Base-by-base conservation (phyloP, 2,797 vertebrate genomes). In the Enteromius unitaeniatus region DNA sequence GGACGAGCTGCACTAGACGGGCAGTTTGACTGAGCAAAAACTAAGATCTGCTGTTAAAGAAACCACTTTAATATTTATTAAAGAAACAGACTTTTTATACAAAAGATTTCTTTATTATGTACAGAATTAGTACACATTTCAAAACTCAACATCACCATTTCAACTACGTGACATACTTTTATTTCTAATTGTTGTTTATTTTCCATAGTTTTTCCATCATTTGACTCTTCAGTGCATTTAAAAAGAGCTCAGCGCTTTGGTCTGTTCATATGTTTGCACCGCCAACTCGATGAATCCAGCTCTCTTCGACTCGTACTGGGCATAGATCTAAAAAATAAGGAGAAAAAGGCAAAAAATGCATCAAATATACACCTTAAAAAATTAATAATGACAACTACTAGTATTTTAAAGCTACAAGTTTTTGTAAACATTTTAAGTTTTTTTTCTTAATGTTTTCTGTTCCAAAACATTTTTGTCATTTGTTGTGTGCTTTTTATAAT, bases 251-350 rank as follows among this genome's bases (percentile, higher is more conserved):
- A 92, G 51, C 1, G 84, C 88, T 4, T 79, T 55, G 23, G 89
- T 79, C 91, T 97, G 94, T 86, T 96, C 93, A 6, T 95, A 95
- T 10, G 95, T 93, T 85, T 99, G 97, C 69, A 99, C 92, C 65
- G 96, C 96, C 86, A 99, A 92, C 82, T 97, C 96, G 62, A 99
- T 95, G 80, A 96, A 97, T 60, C 96, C 95, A 17, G 95, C 93
- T 86, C 90, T 96, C 88, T 96, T 95, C 58, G 97, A 96, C 90
- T 99, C 97, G 72, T 92, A 96, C 93, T 96, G 95, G 76, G 92
- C 93, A 86, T 97, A 99, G 40, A 96, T 93, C 98, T 99, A n/a
- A 88, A 75, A 10, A 82, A 83, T 49, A 23, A 34, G n/a, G 42
- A n/a, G 21, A n/a, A 0, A 23, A 21, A 51, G 37, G 45, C 19